Evolutionary conservation across 2,888 invertebrate genomes (phyloP).

Genomic region (Drosophila diplacantha): DNA sequence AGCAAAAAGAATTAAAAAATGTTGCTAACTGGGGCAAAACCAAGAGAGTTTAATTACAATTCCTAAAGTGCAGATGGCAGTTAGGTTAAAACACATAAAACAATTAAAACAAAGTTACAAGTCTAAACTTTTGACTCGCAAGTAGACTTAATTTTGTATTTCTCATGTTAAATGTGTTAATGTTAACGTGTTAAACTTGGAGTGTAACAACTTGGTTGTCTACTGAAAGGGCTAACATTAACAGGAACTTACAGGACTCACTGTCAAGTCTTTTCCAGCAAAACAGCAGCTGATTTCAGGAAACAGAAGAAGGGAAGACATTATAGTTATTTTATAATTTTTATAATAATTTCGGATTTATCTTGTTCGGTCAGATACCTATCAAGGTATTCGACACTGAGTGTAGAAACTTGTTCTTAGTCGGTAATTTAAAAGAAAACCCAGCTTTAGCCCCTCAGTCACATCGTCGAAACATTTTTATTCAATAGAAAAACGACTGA

Average conservation of each 20-base stretch:
- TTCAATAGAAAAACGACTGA: too few species aligned
- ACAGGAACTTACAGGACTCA: background rate
- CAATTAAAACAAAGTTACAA: background rate
- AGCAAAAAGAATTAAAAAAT: too few species aligned
- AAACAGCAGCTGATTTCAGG: background rate
- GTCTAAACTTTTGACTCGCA: background rate
- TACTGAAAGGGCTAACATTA: background rate
- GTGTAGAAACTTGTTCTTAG: background rate
- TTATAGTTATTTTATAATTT: background rate
- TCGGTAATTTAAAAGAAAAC: background rate
- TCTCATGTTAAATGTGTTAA: too few species aligned
- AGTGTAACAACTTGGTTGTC: too few species aligned
- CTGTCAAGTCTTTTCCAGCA: background rate
- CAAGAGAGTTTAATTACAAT: background rate
- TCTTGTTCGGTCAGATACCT: background rate
- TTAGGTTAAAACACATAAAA: background rate
- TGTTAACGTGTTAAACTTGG: too few species aligned
- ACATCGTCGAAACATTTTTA: too few species aligned
- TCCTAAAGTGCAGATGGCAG: background rate
- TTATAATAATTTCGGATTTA: too few species aligned
- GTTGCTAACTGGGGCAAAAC: background rate
- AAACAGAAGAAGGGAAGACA: background rate
- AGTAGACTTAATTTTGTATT: too few species aligned
- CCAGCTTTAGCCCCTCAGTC: too few species aligned
- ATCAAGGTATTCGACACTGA: background rate